Conservation (phyloP, 2,113 vertebrate genomes). For the Azemiops feae region DNA sequence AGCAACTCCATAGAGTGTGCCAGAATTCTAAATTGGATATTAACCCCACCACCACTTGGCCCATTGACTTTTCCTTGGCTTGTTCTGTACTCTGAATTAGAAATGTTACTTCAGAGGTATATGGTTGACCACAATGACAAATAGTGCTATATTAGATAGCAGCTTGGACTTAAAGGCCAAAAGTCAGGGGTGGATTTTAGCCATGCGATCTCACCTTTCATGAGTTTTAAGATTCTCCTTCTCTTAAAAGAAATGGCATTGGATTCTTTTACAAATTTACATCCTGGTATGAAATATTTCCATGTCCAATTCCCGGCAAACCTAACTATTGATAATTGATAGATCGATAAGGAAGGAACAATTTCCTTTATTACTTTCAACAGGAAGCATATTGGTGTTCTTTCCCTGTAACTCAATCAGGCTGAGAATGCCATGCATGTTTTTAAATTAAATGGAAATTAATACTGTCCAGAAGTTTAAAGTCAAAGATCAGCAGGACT, state of each 20-base stretch:
- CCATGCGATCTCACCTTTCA: not conserved
- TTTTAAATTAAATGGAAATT: constrained; percentile 65
- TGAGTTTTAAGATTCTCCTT: constrained; percentile 1
- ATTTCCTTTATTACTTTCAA: constrained; percentile 73
- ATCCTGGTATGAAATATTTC: constrained; percentile 37
- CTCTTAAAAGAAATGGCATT: not conserved
- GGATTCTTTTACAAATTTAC: constrained; percentile 18
- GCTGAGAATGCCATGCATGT: constrained; percentile 49
- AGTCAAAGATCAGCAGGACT: constrained; percentile 64
- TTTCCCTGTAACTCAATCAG: constrained; percentile 70
- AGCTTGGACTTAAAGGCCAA: not conserved
- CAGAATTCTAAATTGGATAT: not conserved
- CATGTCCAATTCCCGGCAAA: constrained; percentile 52
- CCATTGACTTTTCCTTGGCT: not conserved
- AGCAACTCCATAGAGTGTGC: not conserved
- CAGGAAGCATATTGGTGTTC: constrained; percentile 71
- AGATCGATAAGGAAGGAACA: constrained; percentile 73
- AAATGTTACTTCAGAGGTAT: not conserved
- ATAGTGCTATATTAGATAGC: not conserved
- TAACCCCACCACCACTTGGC: not conserved
- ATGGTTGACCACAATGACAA: not conserved
- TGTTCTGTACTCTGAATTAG: too few species aligned
- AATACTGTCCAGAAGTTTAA: constrained; percentile 69
- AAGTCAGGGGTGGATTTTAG: not conserved
- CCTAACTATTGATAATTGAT: constrained; percentile 69